A percentile compares a stretch with the other conserved stretches of the same genome.
Evolutionary conservation across 2,113 vertebrate species (phyloP).

Genomic region (Vulpes lagopus): DNA sequence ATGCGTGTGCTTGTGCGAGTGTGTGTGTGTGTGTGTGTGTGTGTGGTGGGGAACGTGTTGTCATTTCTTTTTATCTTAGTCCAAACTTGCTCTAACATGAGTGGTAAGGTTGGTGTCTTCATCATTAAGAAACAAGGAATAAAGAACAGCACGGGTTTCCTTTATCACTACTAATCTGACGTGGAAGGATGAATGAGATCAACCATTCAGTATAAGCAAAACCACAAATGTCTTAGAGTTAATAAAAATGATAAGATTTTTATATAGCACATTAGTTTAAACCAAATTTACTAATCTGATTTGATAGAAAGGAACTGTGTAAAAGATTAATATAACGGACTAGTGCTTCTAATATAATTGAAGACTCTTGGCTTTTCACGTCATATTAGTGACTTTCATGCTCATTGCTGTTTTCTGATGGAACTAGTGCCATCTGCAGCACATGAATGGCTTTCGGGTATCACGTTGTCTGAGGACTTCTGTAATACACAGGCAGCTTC

Average conservation of each 20-base stretch:
- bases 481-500: slow-evolving; percentile 75
- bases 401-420: slow-evolving; percentile 81
- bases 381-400: slow-evolving; percentile 83
- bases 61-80: background rate
- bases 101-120: background rate
- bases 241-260: slow-evolving; percentile 85
- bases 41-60: background rate
- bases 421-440: slow-evolving; percentile 77
- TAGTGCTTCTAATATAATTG: slow-evolving; percentile 79
- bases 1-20: no score
- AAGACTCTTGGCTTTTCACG: slow-evolving; percentile 83
- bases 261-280: slow-evolving; percentile 83
- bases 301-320: slow-evolving; percentile 79
- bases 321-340: slow-evolving; percentile 72
- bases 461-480: background rate
- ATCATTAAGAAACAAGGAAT: slow-evolving; percentile 47
- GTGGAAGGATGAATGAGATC: slow-evolving; percentile 70
- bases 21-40: background rate
- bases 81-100: background rate
- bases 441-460: slow-evolving; percentile 72
- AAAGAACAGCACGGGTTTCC: background rate
- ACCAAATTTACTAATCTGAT: slow-evolving; percentile 84
- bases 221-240: slow-evolving; percentile 80
- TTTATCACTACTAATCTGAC: background rate
- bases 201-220: slow-evolving; percentile 67